Evolutionary conservation across 2,113 vertebrate species (phyloP).

Genomic region (Orientallactaga bullata): DNA sequence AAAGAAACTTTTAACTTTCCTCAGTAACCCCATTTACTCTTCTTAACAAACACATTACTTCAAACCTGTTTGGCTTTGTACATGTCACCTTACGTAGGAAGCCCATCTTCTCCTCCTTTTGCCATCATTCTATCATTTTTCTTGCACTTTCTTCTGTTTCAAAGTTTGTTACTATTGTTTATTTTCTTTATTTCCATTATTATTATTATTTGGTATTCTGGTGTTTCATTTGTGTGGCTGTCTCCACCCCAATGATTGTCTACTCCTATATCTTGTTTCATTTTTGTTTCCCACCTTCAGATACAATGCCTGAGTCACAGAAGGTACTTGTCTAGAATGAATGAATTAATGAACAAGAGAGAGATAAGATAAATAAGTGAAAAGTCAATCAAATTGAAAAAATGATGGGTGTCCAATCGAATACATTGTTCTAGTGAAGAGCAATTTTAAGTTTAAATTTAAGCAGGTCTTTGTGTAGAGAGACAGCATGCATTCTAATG

Average conservation of each 20-base stretch:
- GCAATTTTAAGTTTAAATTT: slow-evolving; percentile 52
- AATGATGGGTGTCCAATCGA: slow-evolving; percentile 13
- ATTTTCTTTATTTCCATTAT: background rate
- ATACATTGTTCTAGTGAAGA: slow-evolving; percentile 32
- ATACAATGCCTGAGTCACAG: background rate
- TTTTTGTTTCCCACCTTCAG: slow-evolving; percentile 26
- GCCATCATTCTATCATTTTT: slow-evolving; percentile 1
- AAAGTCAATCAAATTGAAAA: slow-evolving; percentile 51
- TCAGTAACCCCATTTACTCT: background rate
- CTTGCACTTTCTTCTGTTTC: background rate
- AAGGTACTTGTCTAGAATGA: slow-evolving; percentile 1
- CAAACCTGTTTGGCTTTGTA: background rate
- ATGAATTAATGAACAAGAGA: slow-evolving; percentile 34
- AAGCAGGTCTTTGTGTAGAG: slow-evolving; percentile 21
- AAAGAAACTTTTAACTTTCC: background rate
- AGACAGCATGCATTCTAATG: background rate
- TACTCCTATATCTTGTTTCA: background rate
- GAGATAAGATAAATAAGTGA: slow-evolving; percentile 39
- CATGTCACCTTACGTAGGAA: background rate
- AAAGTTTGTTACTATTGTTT: background rate
- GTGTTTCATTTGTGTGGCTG: background rate
- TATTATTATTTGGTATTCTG: background rate
- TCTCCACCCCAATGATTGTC: background rate
- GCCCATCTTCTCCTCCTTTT: background rate
- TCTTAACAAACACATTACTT: background rate